Percentiles rank a stretch among this genome's conserved stretches.
Conservation (phyloP, 1,140 invertebrate species). For the Leptonema lineaticorne region DNA sequence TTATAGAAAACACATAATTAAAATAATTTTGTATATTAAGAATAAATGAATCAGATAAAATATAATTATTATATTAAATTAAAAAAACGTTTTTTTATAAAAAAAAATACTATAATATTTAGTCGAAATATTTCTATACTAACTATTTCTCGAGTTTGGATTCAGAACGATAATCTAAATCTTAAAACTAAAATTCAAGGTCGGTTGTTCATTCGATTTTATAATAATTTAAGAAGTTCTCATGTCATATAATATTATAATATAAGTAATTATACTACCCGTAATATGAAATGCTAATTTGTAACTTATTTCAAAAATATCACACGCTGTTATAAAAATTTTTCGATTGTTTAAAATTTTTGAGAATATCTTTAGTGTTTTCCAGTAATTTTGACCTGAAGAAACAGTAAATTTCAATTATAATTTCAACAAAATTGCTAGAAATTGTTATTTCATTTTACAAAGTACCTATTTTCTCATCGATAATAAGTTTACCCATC, state of each 20-base stretch:
- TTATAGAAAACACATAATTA: too few species aligned
- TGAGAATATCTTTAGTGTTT: background rate
- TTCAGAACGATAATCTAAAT: background rate
- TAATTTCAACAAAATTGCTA: background rate
- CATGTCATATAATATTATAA: slow-evolving; percentile 14
- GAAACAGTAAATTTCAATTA: background rate
- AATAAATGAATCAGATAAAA: too few species aligned
- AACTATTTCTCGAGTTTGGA: background rate
- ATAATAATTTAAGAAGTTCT: background rate
- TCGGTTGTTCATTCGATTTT: background rate
- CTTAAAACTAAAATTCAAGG: background rate
- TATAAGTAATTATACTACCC: slow-evolving; percentile 12
- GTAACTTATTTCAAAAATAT: slow-evolving; percentile 8
- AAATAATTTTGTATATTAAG: too few species aligned
- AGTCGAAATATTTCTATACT: too few species aligned
- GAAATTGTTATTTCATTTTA: background rate
- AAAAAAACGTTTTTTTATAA: too few species aligned
- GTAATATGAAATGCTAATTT: slow-evolving; percentile 6
- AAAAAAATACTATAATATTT: too few species aligned
- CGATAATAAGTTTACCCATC: background rate
- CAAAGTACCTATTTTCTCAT: background rate
- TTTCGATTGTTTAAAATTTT: background rate
- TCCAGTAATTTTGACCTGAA: background rate
- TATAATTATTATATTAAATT: too few species aligned
- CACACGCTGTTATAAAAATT: background rate